These are phyloP conservation scores for Drosophila histrio DNA, from an alignment of 2,888 invertebrate genomes.

Conservation along the genomic window DNA sequence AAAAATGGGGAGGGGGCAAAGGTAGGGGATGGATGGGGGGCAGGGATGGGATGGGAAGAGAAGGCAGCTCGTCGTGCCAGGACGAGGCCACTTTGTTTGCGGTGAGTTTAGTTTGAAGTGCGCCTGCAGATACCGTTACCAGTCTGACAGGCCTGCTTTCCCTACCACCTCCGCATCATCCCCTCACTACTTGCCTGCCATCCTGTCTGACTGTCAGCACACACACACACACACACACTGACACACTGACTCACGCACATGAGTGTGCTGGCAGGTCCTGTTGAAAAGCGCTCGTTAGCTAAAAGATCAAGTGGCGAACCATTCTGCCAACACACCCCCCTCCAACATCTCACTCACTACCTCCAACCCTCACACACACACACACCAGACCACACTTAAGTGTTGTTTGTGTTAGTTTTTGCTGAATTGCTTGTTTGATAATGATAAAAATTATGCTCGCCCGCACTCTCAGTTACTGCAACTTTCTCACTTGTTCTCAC, in stretches of 20 bases:
- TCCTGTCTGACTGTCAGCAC: slow-evolving; percentile 33
- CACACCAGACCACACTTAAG: slow-evolving; percentile 67
- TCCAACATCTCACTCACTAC: slow-evolving; percentile 3
- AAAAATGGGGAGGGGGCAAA: background rate
- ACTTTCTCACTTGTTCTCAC: slow-evolving; percentile 26
- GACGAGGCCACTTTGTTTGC: slow-evolving; percentile 79
- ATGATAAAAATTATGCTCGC: slow-evolving; percentile 60
- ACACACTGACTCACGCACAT: slow-evolving; percentile 2
- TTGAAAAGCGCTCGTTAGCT: slow-evolving; percentile 79
- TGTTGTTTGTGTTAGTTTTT: slow-evolving; percentile 77
- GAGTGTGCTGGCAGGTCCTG: slow-evolving; percentile 45
- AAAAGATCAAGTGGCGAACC: slow-evolving; percentile 73
- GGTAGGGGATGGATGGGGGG: slow-evolving; percentile 5
- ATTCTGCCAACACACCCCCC: slow-evolving; percentile 22
- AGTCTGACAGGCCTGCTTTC: slow-evolving; percentile 35
- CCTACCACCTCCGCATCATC: background rate
- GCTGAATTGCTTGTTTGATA: slow-evolving; percentile 70
- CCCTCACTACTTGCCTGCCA: background rate
- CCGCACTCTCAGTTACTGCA: slow-evolving; percentile 18
- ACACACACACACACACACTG: slow-evolving; percentile 9
- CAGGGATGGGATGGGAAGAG: slow-evolving; percentile 22
- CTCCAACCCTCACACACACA: slow-evolving; percentile 15
- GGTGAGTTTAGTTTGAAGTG: slow-evolving; percentile 80
- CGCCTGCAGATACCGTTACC: slow-evolving; percentile 68
- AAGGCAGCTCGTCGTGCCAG: slow-evolving; percentile 31